Evolutionary conservation across 2,888 invertebrate species (phyloP), one percentile per base, ranked within the genome.

Genomic region (Axea sp.): DNA sequence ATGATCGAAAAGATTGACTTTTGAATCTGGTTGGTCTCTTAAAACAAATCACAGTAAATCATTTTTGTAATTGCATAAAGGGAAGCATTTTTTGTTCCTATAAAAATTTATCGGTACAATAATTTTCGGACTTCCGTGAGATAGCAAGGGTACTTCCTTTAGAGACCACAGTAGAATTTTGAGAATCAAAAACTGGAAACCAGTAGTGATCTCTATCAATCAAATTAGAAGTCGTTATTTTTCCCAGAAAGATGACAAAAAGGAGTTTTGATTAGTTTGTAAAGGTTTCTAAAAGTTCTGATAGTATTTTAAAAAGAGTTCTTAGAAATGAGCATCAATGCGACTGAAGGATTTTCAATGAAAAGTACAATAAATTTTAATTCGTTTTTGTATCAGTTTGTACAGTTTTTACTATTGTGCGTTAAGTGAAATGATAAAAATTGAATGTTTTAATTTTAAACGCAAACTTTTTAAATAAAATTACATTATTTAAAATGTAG

Each of bases 201-300:
- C 53, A 62, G 51, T 45, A 64, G 64, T 64, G 43, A 43, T 53
- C 53, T 53, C 64, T 64, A 64, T 64, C 64, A 41, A 64, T 64
- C 64, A 64, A 51, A 17, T 53, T 15, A 12, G 19, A 33, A 41
- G 17, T 51, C 53, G 39, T 43, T 19, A 15, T 39, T 26, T 26
- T 53, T 64, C 53, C 64, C 62, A 12, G 53, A 64, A 64, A 43
- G 33, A 43, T 53, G 35, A 51, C 43, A 64, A 64, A 62, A 64
- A 64, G 12, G 62, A 64, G 51, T 64, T 64, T 64, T 64, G 64
- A 64, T 64, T 64, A 64, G 51, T 64, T 41, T 64, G 19, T 31
- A 51, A 41, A 64, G 53, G 53, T 53, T 53, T 43, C 43, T 53
- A 14, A 5, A 28, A 17, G 6, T 30, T 37, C 19, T 43, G 43